These are phyloP conservation scores for Macroglossus sobrinus DNA, from an alignment of 2,113 vertebrate species.

Conservation along the genomic window DNA sequence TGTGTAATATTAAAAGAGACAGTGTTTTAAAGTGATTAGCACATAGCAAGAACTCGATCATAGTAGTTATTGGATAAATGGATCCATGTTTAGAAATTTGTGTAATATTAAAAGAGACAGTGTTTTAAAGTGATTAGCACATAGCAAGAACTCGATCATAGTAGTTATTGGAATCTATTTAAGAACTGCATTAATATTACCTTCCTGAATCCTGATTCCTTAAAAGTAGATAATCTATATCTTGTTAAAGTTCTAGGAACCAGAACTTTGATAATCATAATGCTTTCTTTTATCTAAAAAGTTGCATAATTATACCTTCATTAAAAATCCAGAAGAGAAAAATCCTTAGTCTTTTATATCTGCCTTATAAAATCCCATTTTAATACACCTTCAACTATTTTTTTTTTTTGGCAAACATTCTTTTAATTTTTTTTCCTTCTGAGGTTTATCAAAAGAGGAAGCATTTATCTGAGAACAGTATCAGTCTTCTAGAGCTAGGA, in stretches of 20 bases:
- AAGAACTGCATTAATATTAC: slow-evolving; percentile 24
- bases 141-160: neutral
- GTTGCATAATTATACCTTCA: neutral
- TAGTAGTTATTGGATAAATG: neutral
- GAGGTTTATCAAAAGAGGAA: slow-evolving; percentile 26
- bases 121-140: slow-evolving; percentile 15
- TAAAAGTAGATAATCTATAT: neutral
- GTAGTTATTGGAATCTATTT: neutral
- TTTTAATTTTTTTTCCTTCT: neutral
- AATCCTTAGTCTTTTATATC: neutral
- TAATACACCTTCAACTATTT: neutral
- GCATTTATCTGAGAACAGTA: neutral
- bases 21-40: neutral
- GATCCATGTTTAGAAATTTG: neutral
- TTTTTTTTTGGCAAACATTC: slow-evolving; percentile 21
- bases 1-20: neutral
- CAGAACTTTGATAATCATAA: slow-evolving; percentile 2
- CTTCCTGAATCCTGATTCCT: neutral
- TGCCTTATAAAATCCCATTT: slow-evolving; percentile 26
- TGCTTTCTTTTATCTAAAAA: slow-evolving; percentile 48
- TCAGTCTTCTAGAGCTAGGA: neutral
- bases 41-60: neutral
- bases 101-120: neutral
- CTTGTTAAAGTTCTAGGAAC: slow-evolving; percentile 24
- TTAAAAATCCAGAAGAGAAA: slow-evolving; percentile 11